Evolutionary conservation across 30 jellyfish, hydroid and myxozoan genomes (phyloP), one percentile per base, ranked within the genome.

Genomic region (Mastigias papua): DNA sequence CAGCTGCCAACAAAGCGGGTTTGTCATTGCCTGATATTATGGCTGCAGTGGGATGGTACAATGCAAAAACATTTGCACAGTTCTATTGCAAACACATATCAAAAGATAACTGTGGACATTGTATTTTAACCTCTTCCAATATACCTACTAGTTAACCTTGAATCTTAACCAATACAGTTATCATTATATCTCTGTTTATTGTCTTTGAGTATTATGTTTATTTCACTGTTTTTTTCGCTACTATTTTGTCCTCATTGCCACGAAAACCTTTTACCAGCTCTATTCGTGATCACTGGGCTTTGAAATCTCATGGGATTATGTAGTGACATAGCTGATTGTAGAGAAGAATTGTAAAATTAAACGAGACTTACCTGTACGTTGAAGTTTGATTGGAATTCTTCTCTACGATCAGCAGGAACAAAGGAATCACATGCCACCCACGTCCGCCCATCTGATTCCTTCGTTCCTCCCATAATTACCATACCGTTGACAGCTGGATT

Each of bases 241-340:
- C 54, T 42, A 42, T 42, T 42, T 8, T 4, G 13, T 42, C 54
- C 54, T 42, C 13, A 42, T 42, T 42, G 54, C 54, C 54, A 42
- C 54, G 54, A 42, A 8, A 15, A 42, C 7, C 7, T 67, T 23
- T 67, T 67, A 2, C 22, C 22, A 22, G 26, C 34, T 16, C 48
- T 34, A 67, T 17, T 42, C 54, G 54, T 42, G 54, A 42, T 42
- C 54, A 42, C 54, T 42, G 54, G 54, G 54, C 54, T 42, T 42
- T 42, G 54, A 42, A 42, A 42, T 77, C 88, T 57, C 76, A 57
- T 77, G 76, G 88, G 77, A 77, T 77, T 57, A 50, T 64, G 76
- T 27, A 77, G 76, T 77, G 76, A 77, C 86, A 46, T 73, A 73
- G 86, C 71, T 73, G 86, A 73, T 73, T 19, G 34, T 78, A 17